phyloP scores from a whole-genome alignment of 2,797 vertebrate species.

The Aulostomus chinensis region DNA sequence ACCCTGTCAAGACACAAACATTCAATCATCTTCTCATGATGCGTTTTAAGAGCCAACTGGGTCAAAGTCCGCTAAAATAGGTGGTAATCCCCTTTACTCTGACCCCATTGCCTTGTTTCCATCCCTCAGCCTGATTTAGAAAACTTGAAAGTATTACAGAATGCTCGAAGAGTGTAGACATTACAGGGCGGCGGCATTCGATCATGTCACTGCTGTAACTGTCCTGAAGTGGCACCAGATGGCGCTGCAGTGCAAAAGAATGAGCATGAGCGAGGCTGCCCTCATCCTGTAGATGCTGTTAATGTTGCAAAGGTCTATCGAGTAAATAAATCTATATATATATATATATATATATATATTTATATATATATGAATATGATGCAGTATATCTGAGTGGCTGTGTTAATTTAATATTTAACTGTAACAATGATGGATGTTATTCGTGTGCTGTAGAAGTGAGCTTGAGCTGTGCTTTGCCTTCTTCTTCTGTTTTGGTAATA shows the following conservation, averaged over 20 bases:
- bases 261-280: constrained; percentile 64
- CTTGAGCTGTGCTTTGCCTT: constrained; percentile 75
- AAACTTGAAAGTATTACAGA: constrained; percentile 33
- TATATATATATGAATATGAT: constrained; percentile 21
- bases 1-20: too few relatives aligned
- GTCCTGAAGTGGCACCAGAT: constrained; percentile 61
- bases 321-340: constrained; percentile 62
- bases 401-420: constrained; percentile 75
- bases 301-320: constrained; percentile 65
- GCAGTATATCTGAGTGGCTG: constrained; percentile 74
- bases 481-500: constrained; percentile 78
- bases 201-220: constrained; percentile 48
- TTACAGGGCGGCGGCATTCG: not conserved
- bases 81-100: constrained; percentile 16
- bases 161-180: too few relatives aligned
- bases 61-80: too few relatives aligned
- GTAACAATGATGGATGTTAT: constrained; percentile 56
- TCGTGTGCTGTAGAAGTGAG: constrained; percentile 58
- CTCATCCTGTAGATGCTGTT: constrained; percentile 62
- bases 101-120: constrained; percentile 17
- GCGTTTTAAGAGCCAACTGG: too few relatives aligned
- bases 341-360: not conserved
- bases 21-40: too few relatives aligned
- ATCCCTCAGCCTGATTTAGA: constrained; percentile 13
- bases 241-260: constrained; percentile 53